Base-by-base conservation (phyloP, 2,888 invertebrate species). In the Lithodes maja region DNA sequence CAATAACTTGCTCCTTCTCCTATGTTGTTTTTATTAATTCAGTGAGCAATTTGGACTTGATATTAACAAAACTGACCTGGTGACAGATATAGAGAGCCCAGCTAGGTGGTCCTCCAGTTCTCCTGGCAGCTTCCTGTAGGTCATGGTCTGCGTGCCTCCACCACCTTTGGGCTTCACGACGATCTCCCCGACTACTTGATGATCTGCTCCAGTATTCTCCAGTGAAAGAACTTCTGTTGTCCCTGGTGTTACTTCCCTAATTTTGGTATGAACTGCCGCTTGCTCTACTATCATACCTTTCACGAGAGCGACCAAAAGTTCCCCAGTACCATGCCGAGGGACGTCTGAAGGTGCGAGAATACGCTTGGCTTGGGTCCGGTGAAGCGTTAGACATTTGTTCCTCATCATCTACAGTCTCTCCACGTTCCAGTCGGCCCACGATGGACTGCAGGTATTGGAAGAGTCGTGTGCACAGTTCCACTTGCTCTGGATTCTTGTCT, bases 401-500 rank as follows among this genome's bases (percentile, higher is more conserved):
- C 1, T 83, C 87, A 52, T 87, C 83, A 2, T 52, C n/a, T 69
- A 87, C 83, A 9, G 0, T 68, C 49, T 87, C 83, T 49, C 87
- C 87, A 5, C 69, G 61, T 49, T 87, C 87, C 54, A 87, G 78
- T 3, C 87, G 77, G 15, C 75, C 81, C 69, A 87, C 9, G 33
- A 83, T 77, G 33, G 68, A 68, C 54, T 78, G 83, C 2, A 87
- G 82, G 61, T 87, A 87, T 77, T 87, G 87, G 74, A 83, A 50
- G 5, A 87, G 61, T 2, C 78, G 9, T 0, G 83, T 87, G 15
- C 83, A 61, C 50, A 87, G 33, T 54, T 87, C 87, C 33, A 53
- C 53, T 1, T 50, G 54, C 1, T 83, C 77, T 3, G 61, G 81
- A 54, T 87, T 87, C 71, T 87, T 87, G 68, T 87, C 83, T 33